Base-by-base conservation (phyloP, 2,888 invertebrate genomes). In the Mesoligia furuncula region DNA sequence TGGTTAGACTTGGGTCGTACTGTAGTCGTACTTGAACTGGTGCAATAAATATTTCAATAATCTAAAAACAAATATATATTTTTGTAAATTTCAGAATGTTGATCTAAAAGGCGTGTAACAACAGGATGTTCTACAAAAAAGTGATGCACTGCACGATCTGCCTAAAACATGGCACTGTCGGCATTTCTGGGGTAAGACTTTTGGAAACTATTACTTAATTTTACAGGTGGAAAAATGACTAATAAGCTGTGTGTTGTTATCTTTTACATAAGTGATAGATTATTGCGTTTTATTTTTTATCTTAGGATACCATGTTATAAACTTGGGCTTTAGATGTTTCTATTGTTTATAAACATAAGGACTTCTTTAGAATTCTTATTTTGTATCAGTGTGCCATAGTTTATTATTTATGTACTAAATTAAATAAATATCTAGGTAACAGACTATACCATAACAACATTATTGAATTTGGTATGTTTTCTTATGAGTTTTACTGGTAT, bases 101-200 rank as follows among this genome's bases (percentile, higher is more conserved):
- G 90, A 92, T 91, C 64, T 94, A 92, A 79, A 78, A 90, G 65
- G 80, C 68, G 51, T 80, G 64, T 84, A 80, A 80, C 73, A 74
- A 61, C 84, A 92, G 79, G 70, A 96, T 96, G 96, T 95, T 96
- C 78, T 96, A 95, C 89, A 89, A 93, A 86, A 96, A 94, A 90
- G 94, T 95, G 77, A 90, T 95, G 77, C 94, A 96, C 84, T 96
- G 96, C 88, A 94, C 92, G 75, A 87, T 94, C 73, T 96, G 95
- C 91, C 89, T 95, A 75, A 94, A 92, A 88, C 92, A 95, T 92
- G 94, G 94, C 75, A 86, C 90, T 72, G 73, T 91, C 75, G 92
- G 93, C 36, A 88, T 95, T 79, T 93, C 94, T 87, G 91, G 92
- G 89, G 96, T 96, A 89, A 95, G 94, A 57, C 68, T 70, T 74